These are phyloP conservation scores for Tenthredo distinguenda DNA, from an alignment of 2,888 invertebrate species.

Conservation along the genomic window DNA sequence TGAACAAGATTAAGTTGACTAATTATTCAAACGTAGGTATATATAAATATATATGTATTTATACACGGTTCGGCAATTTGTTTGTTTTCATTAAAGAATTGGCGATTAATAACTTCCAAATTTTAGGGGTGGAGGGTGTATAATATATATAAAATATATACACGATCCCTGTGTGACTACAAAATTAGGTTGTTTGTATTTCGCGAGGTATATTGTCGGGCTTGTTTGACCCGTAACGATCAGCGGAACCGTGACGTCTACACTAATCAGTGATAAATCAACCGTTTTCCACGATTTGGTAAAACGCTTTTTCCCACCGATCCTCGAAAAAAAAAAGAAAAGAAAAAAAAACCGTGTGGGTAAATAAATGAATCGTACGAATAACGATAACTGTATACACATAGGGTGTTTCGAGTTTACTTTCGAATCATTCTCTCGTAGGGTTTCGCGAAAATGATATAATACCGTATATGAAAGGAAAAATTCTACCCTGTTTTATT, in stretches of 20 bases:
- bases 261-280: not conserved
- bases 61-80: not conserved
- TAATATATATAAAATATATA: not conserved
- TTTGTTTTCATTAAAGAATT: conserved; percentile 2
- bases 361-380: not conserved
- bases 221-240: not conserved
- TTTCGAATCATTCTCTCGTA: no score
- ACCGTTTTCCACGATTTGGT: not conserved
- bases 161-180: not conserved
- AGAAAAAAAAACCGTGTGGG: not conserved
- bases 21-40: not conserved
- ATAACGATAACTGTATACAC: no score
- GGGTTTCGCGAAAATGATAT: no score
- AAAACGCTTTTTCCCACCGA: not conserved
- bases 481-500: no score
- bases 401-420: no score
- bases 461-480: no score
- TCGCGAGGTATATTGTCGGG: not conserved
- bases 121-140: not conserved
- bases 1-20: conserved; percentile 16
- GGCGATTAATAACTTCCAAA: not conserved
- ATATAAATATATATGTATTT: no score
- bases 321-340: no score
- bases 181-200: conserved; percentile 5
- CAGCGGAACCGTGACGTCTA: not conserved